Evolutionary conservation across 2,797 vertebrate genomes (phyloP).

Genomic region (Nyctalus aviator): DNA sequence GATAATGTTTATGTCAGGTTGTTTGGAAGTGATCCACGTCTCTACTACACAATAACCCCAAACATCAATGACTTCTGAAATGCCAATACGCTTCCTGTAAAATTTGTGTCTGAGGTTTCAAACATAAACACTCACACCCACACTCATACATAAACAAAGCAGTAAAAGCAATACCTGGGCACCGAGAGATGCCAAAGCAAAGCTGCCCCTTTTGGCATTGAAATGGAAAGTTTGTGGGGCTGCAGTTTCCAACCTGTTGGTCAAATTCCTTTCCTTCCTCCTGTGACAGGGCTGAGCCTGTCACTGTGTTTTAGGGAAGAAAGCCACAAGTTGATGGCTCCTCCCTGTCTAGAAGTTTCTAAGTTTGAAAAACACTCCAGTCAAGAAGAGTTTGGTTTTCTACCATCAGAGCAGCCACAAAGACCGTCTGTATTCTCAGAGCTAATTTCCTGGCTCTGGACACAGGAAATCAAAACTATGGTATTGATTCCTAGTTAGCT

Average conservation of each 20-base stretch:
- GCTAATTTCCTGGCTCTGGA: constrained; percentile 20
- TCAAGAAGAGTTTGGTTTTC: background rate
- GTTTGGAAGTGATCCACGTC: constrained; percentile 54
- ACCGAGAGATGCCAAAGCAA: background rate
- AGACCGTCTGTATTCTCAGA: background rate
- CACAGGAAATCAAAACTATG: background rate
- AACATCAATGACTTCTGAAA: constrained; percentile 76
- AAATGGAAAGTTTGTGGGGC: background rate
- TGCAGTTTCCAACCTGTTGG: background rate
- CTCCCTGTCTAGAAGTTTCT: background rate
- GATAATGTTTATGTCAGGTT: background rate
- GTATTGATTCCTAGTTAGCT: constrained; percentile 13
- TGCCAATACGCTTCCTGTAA: constrained; percentile 51
- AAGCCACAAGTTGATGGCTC: background rate
- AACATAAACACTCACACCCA: constrained; percentile 60
- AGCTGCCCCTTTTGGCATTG: background rate
- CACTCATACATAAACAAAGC: constrained; percentile 43
- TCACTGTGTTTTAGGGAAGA: background rate
- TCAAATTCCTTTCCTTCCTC: background rate
- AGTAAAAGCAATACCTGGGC: background rate
- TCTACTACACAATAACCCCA: constrained; percentile 27
- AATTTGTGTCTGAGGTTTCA: constrained; percentile 50
- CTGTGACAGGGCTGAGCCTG: background rate
- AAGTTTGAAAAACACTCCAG: background rate
- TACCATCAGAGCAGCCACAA: background rate